phyloP scores from a whole-genome alignment of 2,797 vertebrate genomes.

The Enteromius argenteus region DNA sequence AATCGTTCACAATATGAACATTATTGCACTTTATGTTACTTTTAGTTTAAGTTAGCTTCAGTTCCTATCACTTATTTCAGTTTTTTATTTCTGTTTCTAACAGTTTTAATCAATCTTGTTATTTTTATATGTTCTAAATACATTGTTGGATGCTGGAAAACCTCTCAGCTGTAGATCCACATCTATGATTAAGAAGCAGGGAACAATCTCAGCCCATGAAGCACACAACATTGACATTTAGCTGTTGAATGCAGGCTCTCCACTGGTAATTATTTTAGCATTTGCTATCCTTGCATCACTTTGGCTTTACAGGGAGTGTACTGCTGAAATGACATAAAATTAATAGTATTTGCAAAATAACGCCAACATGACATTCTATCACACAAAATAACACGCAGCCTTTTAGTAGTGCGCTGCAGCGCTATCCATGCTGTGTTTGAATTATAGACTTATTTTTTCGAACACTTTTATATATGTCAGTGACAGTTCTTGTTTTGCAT shows the following conservation, averaged over 20 bases:
- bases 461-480: constrained; percentile 4
- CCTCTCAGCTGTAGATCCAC: constrained; percentile 19
- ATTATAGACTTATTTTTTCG: background rate
- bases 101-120: constrained; percentile 12
- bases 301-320: constrained; percentile 64
- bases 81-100: no score
- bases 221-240: constrained; percentile 34
- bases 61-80: constrained; percentile 63
- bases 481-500: constrained; percentile 24
- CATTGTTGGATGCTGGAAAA: constrained; percentile 22
- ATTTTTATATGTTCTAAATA: constrained; percentile 20
- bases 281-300: constrained; percentile 52
- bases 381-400: background rate
- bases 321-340: constrained; percentile 53
- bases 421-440: background rate
- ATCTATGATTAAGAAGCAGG: constrained; percentile 11
- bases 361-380: background rate
- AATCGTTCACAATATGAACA: background rate
- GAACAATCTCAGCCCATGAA: constrained; percentile 27
- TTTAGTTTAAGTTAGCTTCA: constrained; percentile 42
- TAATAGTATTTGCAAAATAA: constrained; percentile 36
- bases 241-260: constrained; percentile 22
- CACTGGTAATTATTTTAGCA: constrained; percentile 40
- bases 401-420: background rate
- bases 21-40: background rate